These are phyloP conservation scores for Dryadula phaetusa DNA, from an alignment of 2,888 invertebrate genomes.

Conservation along the genomic window DNA sequence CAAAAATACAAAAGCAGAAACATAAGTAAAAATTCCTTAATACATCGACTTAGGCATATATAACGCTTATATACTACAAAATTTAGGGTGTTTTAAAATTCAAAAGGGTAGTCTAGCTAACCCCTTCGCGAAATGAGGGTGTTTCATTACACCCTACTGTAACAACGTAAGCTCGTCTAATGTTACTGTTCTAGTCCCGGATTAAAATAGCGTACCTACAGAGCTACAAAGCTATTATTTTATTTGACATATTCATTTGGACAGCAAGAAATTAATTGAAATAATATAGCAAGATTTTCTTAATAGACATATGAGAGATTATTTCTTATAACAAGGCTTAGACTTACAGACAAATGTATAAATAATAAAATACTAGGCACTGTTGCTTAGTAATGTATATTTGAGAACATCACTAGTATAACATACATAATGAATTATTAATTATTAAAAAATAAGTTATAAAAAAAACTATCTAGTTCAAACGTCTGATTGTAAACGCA, in stretches of 20 bases:
- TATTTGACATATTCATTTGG: neutral
- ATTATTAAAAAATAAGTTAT: too few species aligned
- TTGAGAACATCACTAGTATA: too few species aligned
- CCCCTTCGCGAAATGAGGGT: conserved; percentile 26
- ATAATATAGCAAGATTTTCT: too few species aligned
- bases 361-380: too few species aligned
- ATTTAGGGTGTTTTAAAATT: conserved; percentile 24
- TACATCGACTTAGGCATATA: conserved; percentile 43
- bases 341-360: too few species aligned
- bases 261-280: neutral
- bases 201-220: conserved; percentile 20
- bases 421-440: too few species aligned
- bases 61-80: conserved; percentile 39
- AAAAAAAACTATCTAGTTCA: too few species aligned
- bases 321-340: too few species aligned
- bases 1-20: too few species aligned
- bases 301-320: too few species aligned
- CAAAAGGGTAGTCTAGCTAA: conserved; percentile 26
- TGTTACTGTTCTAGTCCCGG: conserved; percentile 20
- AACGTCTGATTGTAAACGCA: too few species aligned
- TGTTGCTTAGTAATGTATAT: too few species aligned
- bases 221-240: conserved; percentile 11
- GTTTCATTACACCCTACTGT: conserved; percentile 29
- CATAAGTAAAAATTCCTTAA: neutral
- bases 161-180: conserved; percentile 23